Evolutionary conservation across 2,797 vertebrate species (phyloP), one percentile per base, ranked within the genome.

Genomic region (Remorina albescens): DNA sequence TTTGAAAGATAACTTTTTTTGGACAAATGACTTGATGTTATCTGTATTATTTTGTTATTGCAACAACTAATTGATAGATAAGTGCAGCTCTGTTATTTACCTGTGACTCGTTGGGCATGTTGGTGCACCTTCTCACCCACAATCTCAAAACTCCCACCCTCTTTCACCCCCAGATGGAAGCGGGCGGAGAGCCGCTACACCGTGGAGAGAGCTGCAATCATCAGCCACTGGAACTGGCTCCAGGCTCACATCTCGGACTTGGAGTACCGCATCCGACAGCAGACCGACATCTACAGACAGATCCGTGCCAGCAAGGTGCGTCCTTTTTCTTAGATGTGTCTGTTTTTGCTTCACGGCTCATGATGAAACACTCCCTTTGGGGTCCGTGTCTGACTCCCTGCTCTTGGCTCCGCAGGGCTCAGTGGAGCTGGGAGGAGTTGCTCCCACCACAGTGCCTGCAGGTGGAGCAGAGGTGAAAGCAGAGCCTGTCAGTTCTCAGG

Each of bases 181-280:
- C 94, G 98, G 71, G 96, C 98, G 12, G 97, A 98, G 90, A 98
- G 98, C 86, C 96, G 96, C 72, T 99, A 98, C 95, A 97, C 96
- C 26, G 90, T 96, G 81, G 98, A 99, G 87, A 93, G 98, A 60
- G 98, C 98, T 7, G 95, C 96, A 50, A 98, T 99, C 92, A 97
- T 99, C 92, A 99, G 98, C 90, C 98, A 97, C 93, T 99, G 98
- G 98, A 99, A 99, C 86, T 99, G 98, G 98, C 96, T 99, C 56
- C 98, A 99, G 86, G 98, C 98, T 58, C 98, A 99, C 77, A 97
- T 99, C 89, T 99, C 98, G 0, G 98, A 99, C 94, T 92, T 99
- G 95, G 98, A 99, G 87, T 99, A 99, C 90, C 96, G 98, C 71
- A 99, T 99, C 91, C 95, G 98, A 34, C 98, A 99, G 91, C 98